Conservation (phyloP, 2,113 vertebrate species). For the Oxyruncus cristatus region DNA sequence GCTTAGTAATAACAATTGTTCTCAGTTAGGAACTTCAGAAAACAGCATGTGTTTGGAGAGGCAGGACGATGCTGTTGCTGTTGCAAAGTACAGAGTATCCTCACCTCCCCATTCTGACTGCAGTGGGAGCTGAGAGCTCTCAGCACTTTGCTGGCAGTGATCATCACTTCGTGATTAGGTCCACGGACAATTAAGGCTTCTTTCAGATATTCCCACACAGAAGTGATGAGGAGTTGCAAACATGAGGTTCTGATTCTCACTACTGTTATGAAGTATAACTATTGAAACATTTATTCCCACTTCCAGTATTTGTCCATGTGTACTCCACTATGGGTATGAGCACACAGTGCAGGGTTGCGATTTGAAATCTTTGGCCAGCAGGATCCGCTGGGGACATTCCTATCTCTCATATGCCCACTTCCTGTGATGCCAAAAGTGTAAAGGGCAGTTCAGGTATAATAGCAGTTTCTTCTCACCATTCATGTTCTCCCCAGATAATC, state of each 20-base stretch:
- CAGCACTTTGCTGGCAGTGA: background rate
- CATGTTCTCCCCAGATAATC: background rate
- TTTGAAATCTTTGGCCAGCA: background rate
- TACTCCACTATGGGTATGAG: background rate
- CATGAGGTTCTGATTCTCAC: conserved; percentile 39
- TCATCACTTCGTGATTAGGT: background rate
- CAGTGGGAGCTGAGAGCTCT: background rate
- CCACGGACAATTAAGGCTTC: background rate
- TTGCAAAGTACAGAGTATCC: accelerated
- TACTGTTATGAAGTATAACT: background rate
- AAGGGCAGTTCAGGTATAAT: background rate
- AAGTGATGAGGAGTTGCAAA: conserved; percentile 12
- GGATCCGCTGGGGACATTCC: background rate
- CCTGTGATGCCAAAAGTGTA: background rate
- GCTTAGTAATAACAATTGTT: background rate
- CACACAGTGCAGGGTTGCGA: background rate
- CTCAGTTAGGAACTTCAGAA: background rate
- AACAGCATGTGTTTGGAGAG: background rate
- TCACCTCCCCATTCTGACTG: background rate
- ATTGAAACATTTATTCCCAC: conserved; percentile 6
- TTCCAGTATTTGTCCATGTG: background rate
- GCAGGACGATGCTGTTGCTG: background rate
- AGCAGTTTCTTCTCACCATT: background rate
- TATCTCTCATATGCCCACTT: background rate
- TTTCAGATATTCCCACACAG: conserved; percentile 10